Conservation (phyloP, 2,888 invertebrate genomes). For the Cataglyphis livida region DNA sequence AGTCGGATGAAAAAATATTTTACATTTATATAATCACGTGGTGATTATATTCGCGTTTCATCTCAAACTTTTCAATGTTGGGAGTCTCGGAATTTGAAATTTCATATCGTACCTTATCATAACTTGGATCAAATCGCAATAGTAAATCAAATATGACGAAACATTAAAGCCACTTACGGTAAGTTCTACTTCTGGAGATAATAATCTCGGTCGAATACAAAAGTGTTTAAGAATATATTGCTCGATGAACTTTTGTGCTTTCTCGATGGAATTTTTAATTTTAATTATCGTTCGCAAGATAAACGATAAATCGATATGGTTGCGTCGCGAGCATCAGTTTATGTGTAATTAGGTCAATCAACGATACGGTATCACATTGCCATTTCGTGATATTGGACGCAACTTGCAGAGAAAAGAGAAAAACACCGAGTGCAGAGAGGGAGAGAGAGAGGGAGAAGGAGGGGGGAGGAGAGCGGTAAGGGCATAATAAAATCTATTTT, state of each 20-base stretch:
- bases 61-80: neutral
- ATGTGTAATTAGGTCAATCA: slow-evolving; percentile 28
- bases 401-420: neutral
- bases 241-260: neutral
- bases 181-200: neutral
- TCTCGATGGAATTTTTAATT: slow-evolving; percentile 2
- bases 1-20: neutral
- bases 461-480: neutral
- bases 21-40: neutral
- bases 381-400: slow-evolving; percentile 19
- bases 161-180: neutral
- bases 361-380: neutral
- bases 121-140: neutral
- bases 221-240: neutral
- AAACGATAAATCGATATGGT: slow-evolving; percentile 6
- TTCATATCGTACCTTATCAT: neutral
- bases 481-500: slow-evolving; percentile 18
- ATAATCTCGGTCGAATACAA: neutral
- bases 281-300: slow-evolving; percentile 13
- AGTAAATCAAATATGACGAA: slow-evolving; percentile 10
- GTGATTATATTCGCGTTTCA: neutral
- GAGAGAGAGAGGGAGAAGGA: neutral
- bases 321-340: slow-evolving; percentile 3
- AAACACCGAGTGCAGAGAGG: neutral
- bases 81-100: neutral